Conservation (phyloP, 2,797 vertebrate species). For the Rhinophrynus dorsalis region DNA sequence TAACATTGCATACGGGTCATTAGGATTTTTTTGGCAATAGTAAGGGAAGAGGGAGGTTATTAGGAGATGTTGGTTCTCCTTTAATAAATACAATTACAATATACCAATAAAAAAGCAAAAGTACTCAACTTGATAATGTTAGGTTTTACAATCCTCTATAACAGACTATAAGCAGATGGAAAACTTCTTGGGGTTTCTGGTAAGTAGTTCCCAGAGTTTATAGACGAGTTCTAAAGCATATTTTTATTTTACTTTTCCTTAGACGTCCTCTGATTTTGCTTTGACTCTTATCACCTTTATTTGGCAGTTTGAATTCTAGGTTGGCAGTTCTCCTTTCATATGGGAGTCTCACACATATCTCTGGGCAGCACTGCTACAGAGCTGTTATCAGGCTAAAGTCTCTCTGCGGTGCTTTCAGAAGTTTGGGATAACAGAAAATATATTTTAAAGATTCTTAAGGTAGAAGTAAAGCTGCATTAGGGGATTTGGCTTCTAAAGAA, state of each 20-base stretch:
- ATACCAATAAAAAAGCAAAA: constrained; percentile 30
- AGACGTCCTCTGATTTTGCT: constrained; percentile 29
- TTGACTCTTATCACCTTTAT: constrained; percentile 48
- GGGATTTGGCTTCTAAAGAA: constrained; percentile 41
- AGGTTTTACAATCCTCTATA: constrained; percentile 29
- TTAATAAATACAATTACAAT: constrained; percentile 30
- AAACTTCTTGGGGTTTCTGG: constrained; percentile 31
- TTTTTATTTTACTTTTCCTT: constrained; percentile 33
- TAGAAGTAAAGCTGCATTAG: constrained; percentile 34
- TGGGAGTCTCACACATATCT: constrained; percentile 44
- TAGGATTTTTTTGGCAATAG: too few relatives aligned
- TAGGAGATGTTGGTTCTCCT: too few relatives aligned
- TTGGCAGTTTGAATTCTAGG: constrained; percentile 42
- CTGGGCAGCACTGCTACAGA: constrained; percentile 39
- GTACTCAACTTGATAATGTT: constrained; percentile 30
- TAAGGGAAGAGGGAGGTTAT: too few relatives aligned
- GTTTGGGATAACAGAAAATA: constrained; percentile 42
- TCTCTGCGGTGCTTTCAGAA: constrained; percentile 37
- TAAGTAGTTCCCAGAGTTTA: constrained; percentile 35
- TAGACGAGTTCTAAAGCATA: constrained; percentile 29
- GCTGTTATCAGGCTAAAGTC: constrained; percentile 41
- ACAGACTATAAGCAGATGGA: constrained; percentile 24
- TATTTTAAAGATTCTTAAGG: constrained; percentile 34
- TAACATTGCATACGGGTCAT: too few relatives aligned
- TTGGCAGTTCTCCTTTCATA: constrained; percentile 42